phyloP scores from a whole-genome alignment of 2,888 invertebrate genomes.

The Gasteruption jaculator region DNA sequence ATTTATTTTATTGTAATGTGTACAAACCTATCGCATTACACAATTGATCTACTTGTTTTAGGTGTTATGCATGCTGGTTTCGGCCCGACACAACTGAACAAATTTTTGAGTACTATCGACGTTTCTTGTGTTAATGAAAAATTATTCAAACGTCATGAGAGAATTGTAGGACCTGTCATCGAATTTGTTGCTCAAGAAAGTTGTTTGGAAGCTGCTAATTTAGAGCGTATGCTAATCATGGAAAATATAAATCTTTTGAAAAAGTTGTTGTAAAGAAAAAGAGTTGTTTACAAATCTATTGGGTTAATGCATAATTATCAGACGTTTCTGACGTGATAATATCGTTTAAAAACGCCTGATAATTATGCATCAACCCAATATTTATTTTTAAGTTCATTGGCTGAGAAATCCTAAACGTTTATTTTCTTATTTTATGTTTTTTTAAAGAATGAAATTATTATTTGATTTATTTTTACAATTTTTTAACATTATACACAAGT shows the following conservation, averaged over 20 bases:
- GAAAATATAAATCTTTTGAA: constrained; percentile 5
- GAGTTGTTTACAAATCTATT: too few relatives aligned
- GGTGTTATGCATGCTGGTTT: constrained; percentile 9
- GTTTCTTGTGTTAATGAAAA: not conserved
- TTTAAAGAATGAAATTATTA: too few relatives aligned
- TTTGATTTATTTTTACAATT: too few relatives aligned
- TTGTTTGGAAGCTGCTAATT: constrained; percentile 9
- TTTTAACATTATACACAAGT: too few relatives aligned
- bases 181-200: constrained; percentile 11
- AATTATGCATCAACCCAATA: too few relatives aligned
- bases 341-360: too few relatives aligned
- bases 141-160: constrained; percentile 9
- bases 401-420: too few relatives aligned
- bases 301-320: too few relatives aligned
- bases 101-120: constrained; percentile 5
- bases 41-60: not conserved
- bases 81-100: constrained; percentile 3
- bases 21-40: not conserved
- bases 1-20: not conserved
- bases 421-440: too few relatives aligned
- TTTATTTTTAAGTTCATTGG: too few relatives aligned
- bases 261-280: constrained; percentile 8
- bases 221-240: constrained; percentile 9
- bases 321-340: too few relatives aligned
- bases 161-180: constrained; percentile 10